phyloP scores from a whole-genome alignment of 2,113 vertebrate genomes.

The Phyllopteryx taeniolatus region DNA sequence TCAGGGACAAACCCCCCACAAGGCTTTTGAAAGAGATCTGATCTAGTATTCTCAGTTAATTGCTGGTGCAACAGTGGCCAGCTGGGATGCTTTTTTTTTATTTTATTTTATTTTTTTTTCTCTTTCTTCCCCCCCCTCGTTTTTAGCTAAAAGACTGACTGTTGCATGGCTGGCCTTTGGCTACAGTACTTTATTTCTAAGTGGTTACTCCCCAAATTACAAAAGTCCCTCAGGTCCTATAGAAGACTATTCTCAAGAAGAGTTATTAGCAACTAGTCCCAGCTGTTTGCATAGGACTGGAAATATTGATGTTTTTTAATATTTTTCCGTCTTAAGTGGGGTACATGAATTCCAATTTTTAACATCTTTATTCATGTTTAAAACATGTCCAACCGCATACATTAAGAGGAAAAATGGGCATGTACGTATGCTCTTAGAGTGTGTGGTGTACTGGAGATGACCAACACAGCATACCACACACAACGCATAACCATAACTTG shows the following conservation, averaged over 20 bases:
- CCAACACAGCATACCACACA: not conserved
- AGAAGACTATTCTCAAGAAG: no score
- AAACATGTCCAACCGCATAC: no score
- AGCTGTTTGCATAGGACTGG: not conserved
- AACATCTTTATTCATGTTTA: not conserved
- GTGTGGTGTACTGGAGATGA: not conserved
- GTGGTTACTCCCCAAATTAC: not conserved
- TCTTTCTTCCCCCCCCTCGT: not conserved
- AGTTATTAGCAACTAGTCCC: not conserved
- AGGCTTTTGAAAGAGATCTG: constrained; percentile 30
- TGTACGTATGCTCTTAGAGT: no score
- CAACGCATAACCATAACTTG: not conserved
- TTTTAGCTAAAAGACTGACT: not conserved
- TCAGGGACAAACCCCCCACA: constrained; percentile 38
- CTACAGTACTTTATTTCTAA: not conserved
- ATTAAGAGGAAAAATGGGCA: no score
- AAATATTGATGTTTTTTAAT: not conserved
- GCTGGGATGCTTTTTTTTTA: not conserved
- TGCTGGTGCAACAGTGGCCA: constrained; percentile 22
- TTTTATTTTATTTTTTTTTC: no score
- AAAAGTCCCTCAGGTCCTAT: not conserved
- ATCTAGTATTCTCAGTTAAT: constrained; percentile 28
- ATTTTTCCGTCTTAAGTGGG: not conserved
- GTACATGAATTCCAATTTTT: not conserved
- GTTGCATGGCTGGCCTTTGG: not conserved